Conservation (phyloP, 2,797 vertebrate species). For the Melanotaenia pygmaea region DNA sequence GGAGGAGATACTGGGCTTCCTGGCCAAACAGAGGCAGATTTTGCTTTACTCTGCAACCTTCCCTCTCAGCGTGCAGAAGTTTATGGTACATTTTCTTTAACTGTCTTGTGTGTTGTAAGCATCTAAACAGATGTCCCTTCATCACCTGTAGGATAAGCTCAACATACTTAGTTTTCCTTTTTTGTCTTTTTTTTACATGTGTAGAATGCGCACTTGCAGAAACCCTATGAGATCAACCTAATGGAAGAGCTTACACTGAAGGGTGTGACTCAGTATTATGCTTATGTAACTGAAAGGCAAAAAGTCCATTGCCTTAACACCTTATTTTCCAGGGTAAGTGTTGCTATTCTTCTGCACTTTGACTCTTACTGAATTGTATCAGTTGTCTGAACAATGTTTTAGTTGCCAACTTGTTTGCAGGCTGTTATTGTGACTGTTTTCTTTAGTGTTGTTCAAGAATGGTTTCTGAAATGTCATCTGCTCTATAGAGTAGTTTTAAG, state of each 20-base stretch:
- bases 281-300: slow-evolving; percentile 98
- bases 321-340: slow-evolving; percentile 95
- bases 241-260: slow-evolving; percentile 99
- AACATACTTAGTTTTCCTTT: not conserved
- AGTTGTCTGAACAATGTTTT: not conserved
- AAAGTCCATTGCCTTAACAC: slow-evolving; percentile 99
- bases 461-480: not conserved
- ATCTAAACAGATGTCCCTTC: not conserved
- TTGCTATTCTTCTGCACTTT: not conserved
- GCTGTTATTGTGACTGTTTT: not conserved
- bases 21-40: slow-evolving; percentile 98
- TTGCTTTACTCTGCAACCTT: slow-evolving; percentile 98
- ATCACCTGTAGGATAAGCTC: not conserved
- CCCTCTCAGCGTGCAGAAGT: slow-evolving; percentile 98
- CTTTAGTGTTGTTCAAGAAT: not conserved
- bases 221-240: slow-evolving; percentile 99
- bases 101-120: not conserved
- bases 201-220: slow-evolving; percentile 95
- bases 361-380: not conserved
- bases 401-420: not conserved
- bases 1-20: slow-evolving; percentile 96
- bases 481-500: too few species aligned
- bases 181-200: not conserved
- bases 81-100: slow-evolving; percentile 88
- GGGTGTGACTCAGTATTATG: slow-evolving; percentile 99